phyloP scores from a whole-genome alignment of 1,140 invertebrate species.

The Lutraria rhynchaena region DNA sequence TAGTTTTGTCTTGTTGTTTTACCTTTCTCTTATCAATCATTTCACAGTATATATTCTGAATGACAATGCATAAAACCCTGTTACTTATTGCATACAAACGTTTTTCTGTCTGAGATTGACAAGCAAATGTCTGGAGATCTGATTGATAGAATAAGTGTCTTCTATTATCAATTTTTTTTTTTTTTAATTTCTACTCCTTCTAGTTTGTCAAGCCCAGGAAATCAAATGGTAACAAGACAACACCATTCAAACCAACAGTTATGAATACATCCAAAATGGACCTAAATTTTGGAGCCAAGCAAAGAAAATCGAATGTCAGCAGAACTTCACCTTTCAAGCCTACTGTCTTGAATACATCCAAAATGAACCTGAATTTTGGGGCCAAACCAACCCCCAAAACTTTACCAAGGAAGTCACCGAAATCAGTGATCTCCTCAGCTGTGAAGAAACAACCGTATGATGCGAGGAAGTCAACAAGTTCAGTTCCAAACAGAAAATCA shows the following conservation, averaged over 20 bases:
- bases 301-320: slow-evolving; percentile 36
- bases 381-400: slow-evolving; percentile 55
- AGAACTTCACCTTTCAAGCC: slow-evolving; percentile 61
- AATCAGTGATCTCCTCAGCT: slow-evolving; percentile 22
- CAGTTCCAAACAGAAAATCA: slow-evolving; percentile 21
- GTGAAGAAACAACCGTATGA: slow-evolving; percentile 10
- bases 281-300: slow-evolving; percentile 69
- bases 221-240: slow-evolving; percentile 49
- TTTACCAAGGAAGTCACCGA: slow-evolving; percentile 34
- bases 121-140: too few relatives aligned
- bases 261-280: slow-evolving; percentile 67
- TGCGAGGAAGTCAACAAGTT: slow-evolving; percentile 51
- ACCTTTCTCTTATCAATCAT: too few relatives aligned
- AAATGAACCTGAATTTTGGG: slow-evolving; percentile 74
- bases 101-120: too few relatives aligned
- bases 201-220: slow-evolving; percentile 16
- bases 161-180: too few relatives aligned
- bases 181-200: too few relatives aligned
- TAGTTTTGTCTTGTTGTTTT: too few relatives aligned
- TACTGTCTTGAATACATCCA: slow-evolving; percentile 61
- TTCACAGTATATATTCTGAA: too few relatives aligned
- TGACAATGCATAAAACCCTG: too few relatives aligned
- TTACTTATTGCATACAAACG: too few relatives aligned
- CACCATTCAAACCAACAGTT: slow-evolving; percentile 64
- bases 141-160: too few relatives aligned